Evolutionary conservation across 2,888 invertebrate genomes (phyloP).

Genomic region (Hirtodrosophila trivittata): DNA sequence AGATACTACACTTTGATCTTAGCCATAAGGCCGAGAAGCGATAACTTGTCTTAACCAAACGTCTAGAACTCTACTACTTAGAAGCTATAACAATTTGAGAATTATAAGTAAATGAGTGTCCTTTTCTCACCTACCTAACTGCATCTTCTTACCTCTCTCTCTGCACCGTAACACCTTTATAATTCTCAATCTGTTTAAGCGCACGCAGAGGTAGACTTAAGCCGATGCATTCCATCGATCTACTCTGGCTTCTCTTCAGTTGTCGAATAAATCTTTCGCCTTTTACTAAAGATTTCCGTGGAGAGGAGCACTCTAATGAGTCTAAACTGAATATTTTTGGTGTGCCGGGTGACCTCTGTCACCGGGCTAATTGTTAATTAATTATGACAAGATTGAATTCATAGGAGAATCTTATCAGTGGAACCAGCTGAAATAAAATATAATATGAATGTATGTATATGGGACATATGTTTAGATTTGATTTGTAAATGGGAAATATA

Average conservation of each 20-base stretch:
- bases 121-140: neutral
- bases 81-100: constrained; percentile 10
- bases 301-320: constrained; percentile 44
- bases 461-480: too few species aligned
- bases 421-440: too few species aligned
- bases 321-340: constrained; percentile 32
- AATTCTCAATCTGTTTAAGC: constrained; percentile 19
- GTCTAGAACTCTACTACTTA: neutral
- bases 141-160: too few species aligned
- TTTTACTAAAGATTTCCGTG: constrained; percentile 53
- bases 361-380: constrained; percentile 13
- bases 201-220: neutral
- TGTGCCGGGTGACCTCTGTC: constrained; percentile 8
- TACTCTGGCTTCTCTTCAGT: constrained; percentile 43
- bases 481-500: too few species aligned
- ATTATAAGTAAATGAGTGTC: constrained; percentile 3
- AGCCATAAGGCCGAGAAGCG: constrained; percentile 85
- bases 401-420: too few species aligned
- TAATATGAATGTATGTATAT: too few species aligned
- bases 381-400: too few species aligned
- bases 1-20: constrained; percentile 88
- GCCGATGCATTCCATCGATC: rapidly evolving
- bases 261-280: constrained; percentile 51
- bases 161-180: too few species aligned
- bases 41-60: constrained; percentile 25